Evolutionary conservation across 2,797 vertebrate species (phyloP).

Genomic region (Channallabes apus): DNA sequence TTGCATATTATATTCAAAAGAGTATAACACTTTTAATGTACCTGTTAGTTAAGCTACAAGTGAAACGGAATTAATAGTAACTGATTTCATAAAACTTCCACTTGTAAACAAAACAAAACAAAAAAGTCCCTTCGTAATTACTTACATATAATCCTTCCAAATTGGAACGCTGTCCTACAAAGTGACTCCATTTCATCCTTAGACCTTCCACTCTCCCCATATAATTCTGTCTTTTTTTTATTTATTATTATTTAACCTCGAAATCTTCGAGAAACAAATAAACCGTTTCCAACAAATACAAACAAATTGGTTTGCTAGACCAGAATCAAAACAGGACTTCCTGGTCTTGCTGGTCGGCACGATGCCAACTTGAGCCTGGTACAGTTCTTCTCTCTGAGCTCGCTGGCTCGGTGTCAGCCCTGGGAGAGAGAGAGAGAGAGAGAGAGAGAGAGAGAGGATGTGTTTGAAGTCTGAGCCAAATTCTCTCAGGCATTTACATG

Average conservation of each 20-base stretch:
- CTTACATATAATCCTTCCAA: not conserved
- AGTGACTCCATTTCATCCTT: not conserved
- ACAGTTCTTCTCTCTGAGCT: constrained; percentile 33
- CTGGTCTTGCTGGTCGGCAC: constrained; percentile 30
- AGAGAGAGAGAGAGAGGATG: constrained; percentile 57
- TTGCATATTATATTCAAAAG: not conserved
- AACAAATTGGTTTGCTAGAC: not conserved
- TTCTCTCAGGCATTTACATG: constrained; percentile 57
- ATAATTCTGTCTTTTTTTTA: not conserved
- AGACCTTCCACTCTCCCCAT: not conserved
- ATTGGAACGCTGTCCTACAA: not conserved
- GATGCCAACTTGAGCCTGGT: constrained; percentile 32
- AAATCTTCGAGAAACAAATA: not conserved
- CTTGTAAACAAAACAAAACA: not conserved
- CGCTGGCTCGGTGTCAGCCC: constrained; percentile 58
- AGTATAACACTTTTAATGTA: not conserved
- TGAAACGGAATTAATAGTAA: not conserved
- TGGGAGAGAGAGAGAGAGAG: constrained; percentile 44
- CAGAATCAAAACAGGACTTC: constrained; percentile 13
- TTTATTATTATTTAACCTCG: not conserved
- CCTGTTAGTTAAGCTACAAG: not conserved
- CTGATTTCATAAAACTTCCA: not conserved
- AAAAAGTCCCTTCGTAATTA: not conserved
- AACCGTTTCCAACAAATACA: not conserved
- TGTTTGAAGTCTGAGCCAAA: constrained; percentile 71